Percentiles rank a stretch among this genome's conserved stretches.
These are phyloP conservation scores for Polydrusus pterygomalis DNA, from an alignment of 2,888 invertebrate species.

Conservation along the genomic window DNA sequence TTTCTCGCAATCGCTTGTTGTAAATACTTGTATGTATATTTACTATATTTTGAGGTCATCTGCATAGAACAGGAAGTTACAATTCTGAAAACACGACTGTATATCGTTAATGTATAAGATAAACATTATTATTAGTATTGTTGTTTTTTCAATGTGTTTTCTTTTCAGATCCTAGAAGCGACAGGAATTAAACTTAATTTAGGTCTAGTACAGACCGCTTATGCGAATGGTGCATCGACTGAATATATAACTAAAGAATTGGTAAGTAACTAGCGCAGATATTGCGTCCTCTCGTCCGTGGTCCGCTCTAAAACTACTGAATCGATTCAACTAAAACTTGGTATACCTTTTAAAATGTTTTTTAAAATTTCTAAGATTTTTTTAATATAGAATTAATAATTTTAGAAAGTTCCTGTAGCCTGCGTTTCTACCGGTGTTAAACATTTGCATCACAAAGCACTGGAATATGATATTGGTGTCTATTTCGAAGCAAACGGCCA, in stretches of 20 bases:
- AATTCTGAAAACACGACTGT: too few relatives aligned
- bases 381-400: conserved; percentile 53
- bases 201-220: conserved; percentile 97
- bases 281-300: neutral
- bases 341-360: too few relatives aligned
- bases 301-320: too few relatives aligned
- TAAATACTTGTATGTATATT: too few relatives aligned
- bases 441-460: conserved; percentile 93
- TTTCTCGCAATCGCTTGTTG: too few relatives aligned
- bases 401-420: conserved; percentile 90
- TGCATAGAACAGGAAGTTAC: too few relatives aligned
- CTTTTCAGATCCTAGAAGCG: conserved; percentile 71
- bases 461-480: conserved; percentile 94
- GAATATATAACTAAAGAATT: conserved; percentile 87
- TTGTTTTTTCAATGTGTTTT: neutral
- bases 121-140: too few relatives aligned
- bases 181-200: conserved; percentile 80
- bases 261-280: conserved; percentile 70
- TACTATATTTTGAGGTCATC: too few relatives aligned
- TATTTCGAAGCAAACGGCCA: conserved; percentile 99
- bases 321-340: too few relatives aligned
- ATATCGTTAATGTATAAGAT: too few relatives aligned
- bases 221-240: conserved; percentile 98
- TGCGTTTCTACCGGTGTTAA: conserved; percentile 98
- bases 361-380: too few relatives aligned